These are phyloP conservation scores for Malthinus flaveolus DNA, from an alignment of 2,888 invertebrate genomes.

Conservation along the genomic window DNA sequence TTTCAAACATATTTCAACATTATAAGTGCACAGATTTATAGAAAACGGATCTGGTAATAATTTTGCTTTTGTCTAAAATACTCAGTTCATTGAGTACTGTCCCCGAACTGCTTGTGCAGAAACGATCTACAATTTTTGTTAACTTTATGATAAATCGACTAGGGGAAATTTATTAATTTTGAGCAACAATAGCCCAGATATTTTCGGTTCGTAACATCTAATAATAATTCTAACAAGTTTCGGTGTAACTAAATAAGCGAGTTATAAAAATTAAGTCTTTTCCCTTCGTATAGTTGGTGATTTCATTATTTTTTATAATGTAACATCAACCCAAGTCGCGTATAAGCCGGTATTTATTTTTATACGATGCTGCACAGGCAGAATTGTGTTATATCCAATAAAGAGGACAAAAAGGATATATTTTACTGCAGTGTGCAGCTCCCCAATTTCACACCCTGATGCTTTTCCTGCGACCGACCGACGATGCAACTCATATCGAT, in stretches of 20 bases:
- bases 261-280: conserved; percentile 37
- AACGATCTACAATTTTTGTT: no score
- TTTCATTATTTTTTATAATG: conserved; percentile 47
- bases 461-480: conserved; percentile 41
- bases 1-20: no score
- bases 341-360: conserved; percentile 51
- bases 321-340: conserved; percentile 44
- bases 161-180: conserved; percentile 23
- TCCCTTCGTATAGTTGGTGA: conserved; percentile 31
- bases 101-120: no score
- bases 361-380: conserved; percentile 46
- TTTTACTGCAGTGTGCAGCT: conserved; percentile 50
- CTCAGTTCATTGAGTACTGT: no score
- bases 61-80: no score
- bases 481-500: conserved; percentile 51
- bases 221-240: conserved; percentile 33
- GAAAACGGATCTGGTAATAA: no score
- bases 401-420: conserved; percentile 41
- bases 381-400: conserved; percentile 45
- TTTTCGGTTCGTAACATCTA: conserved; percentile 30
- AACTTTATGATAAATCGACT: no score
- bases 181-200: conserved; percentile 18
- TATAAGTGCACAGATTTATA: no score
- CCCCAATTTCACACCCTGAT: conserved; percentile 52
- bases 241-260: conserved; percentile 19